Evolutionary conservation across 2,888 invertebrate species (phyloP).

Genomic region (Metopia argyrocephala): DNA sequence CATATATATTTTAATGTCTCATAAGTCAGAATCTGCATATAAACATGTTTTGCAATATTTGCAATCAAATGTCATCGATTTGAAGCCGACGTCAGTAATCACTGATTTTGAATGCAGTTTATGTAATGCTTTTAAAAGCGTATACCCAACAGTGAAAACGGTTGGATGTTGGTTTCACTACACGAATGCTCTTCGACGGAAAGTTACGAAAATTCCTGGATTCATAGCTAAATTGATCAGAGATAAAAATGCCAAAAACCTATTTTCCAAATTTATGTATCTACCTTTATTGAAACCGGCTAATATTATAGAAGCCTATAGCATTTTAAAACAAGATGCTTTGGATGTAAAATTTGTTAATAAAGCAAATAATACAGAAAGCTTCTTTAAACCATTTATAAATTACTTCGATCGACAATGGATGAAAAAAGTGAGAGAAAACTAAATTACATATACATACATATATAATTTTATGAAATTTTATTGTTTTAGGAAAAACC

Average conservation of each 20-base stretch:
- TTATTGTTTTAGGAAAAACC: not conserved
- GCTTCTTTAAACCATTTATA: slow-evolving; percentile 43
- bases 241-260: slow-evolving; percentile 40
- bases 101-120: slow-evolving; percentile 47
- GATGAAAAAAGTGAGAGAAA: slow-evolving; percentile 25
- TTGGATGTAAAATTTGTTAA: slow-evolving; percentile 32
- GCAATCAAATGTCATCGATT: slow-evolving; percentile 43
- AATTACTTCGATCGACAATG: slow-evolving; percentile 29
- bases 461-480: no score
- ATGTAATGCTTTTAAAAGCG: slow-evolving; percentile 38
- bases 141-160: slow-evolving; percentile 41
- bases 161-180: slow-evolving; percentile 55
- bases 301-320: slow-evolving; percentile 36
- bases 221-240: slow-evolving; percentile 40
- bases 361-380: slow-evolving; percentile 27
- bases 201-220: slow-evolving; percentile 48
- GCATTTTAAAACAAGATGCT: slow-evolving; percentile 45
- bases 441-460: no score
- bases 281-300: slow-evolving; percentile 15
- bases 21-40: slow-evolving; percentile 46
- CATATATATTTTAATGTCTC: slow-evolving; percentile 40
- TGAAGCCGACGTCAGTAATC: slow-evolving; percentile 38
- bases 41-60: slow-evolving; percentile 41
- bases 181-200: slow-evolving; percentile 44
- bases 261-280: slow-evolving; percentile 32